These are phyloP conservation scores for Macrosiphum euphorbiae DNA, from an alignment of 2,888 invertebrate genomes.

Conservation along the genomic window DNA sequence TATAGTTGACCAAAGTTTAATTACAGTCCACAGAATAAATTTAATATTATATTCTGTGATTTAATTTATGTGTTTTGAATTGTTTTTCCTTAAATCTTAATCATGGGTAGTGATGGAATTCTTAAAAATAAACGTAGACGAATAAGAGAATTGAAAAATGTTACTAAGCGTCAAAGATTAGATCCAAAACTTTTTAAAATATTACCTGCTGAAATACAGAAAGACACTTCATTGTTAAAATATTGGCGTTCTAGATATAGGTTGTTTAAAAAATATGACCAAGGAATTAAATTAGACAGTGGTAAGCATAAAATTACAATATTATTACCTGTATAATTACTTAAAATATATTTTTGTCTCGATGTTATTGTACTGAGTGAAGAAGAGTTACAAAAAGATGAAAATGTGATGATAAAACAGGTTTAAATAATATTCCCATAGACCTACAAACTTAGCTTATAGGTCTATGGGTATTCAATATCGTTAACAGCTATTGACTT, in stretches of 20 bases:
- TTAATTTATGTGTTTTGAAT: not conserved
- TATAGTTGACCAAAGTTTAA: not conserved
- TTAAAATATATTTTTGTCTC: not conserved
- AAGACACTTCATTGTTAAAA: conserved; percentile 77
- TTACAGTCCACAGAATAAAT: not conserved
- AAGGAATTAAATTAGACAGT: conserved; percentile 89
- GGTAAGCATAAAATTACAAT: conserved; percentile 72
- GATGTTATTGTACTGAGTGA: not conserved
- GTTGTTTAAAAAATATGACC: conserved; percentile 89
- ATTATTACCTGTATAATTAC: not conserved
- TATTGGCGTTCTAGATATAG: conserved; percentile 94
- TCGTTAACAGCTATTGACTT: not conserved
- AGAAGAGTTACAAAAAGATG: not conserved
- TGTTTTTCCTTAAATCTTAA: not conserved
- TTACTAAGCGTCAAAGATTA: not conserved
- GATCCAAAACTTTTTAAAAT: conserved; percentile 46
- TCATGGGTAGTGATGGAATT: conserved; percentile 30
- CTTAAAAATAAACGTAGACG: not conserved
- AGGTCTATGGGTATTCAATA: not conserved
- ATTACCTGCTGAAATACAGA: conserved; percentile 46
- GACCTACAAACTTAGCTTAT: no score
- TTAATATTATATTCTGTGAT: no score
- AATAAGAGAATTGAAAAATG: not conserved
- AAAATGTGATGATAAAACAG: not conserved
- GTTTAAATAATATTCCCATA: not conserved